Percentiles rank a stretch among this genome's conserved stretches.
Conservation (phyloP, 2,888 invertebrate species). For the Antheraea assamensis region DNA sequence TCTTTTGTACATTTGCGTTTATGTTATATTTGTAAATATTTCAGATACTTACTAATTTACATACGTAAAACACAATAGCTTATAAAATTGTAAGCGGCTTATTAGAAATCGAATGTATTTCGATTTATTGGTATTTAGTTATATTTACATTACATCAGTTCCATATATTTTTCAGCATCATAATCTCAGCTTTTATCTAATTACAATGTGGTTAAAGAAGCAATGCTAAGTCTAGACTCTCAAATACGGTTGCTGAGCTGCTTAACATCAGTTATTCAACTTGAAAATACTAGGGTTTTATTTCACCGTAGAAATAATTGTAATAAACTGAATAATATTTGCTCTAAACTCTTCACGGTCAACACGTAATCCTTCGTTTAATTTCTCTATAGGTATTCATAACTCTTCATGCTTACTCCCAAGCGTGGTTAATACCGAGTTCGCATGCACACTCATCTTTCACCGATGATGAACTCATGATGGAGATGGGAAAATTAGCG, state of each 20-base stretch:
- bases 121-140: too few relatives aligned
- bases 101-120: neutral
- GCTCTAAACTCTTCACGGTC: neutral
- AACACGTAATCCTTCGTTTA: neutral
- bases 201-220: too few relatives aligned
- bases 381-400: constrained; percentile 75
- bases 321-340: constrained; percentile 21
- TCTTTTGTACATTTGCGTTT: too few relatives aligned
- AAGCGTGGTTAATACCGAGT: constrained; percentile 84
- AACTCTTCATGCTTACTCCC: constrained; percentile 85
- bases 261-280: neutral
- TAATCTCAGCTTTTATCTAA: too few relatives aligned
- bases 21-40: neutral
- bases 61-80: neutral
- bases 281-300: neutral
- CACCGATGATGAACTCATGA: constrained; percentile 80
- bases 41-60: neutral
- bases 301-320: neutral
- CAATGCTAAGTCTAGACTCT: too few relatives aligned
- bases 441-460: constrained; percentile 76
- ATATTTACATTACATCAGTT: too few relatives aligned
- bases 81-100: neutral
- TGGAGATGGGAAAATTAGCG: constrained; percentile 83
- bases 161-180: too few relatives aligned
- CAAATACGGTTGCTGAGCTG: neutral